phyloP scores from a whole-genome alignment of 2,888 invertebrate genomes.

The Campaea margaritaria region DNA sequence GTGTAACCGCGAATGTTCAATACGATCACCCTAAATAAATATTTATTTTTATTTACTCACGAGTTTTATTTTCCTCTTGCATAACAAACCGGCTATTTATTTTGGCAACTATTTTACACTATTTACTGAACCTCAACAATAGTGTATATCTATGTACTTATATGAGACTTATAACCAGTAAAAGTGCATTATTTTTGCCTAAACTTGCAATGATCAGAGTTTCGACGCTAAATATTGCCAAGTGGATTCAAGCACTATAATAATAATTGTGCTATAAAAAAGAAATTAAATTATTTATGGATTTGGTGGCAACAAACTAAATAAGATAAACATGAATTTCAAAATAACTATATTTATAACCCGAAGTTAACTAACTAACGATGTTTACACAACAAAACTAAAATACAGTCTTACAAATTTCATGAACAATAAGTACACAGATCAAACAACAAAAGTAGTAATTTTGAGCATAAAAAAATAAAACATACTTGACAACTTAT shows the following conservation, averaged over 20 bases:
- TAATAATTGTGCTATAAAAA: no score
- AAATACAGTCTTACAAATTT: constrained; percentile 85
- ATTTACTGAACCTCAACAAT: no score
- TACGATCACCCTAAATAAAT: constrained; percentile 79
- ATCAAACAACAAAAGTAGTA: constrained; percentile 53
- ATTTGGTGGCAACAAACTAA: constrained; percentile 3
- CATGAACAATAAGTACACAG: constrained; percentile 82
- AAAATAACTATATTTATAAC: constrained; percentile 81
- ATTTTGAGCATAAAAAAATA: constrained; percentile 50
- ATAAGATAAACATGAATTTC: constrained; percentile 30
- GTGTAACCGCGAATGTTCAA: constrained; percentile 67
- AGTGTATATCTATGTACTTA: neutral
- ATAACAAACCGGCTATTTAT: no score
- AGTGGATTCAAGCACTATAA: no score
- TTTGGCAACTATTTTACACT: no score
- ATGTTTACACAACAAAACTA: constrained; percentile 81
- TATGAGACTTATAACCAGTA: neutral
- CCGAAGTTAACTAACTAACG: constrained; percentile 80
- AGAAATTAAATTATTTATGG: no score
- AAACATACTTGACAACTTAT: constrained; percentile 65
- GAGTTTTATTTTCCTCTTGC: constrained; percentile 57
- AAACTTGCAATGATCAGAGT: no score
- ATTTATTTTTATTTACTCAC: constrained; percentile 79
- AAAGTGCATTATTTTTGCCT: neutral
- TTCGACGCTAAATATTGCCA: no score